Evolutionary conservation across 2,797 vertebrate genomes (phyloP).

Genomic region (Siniperca scherzeri): DNA sequence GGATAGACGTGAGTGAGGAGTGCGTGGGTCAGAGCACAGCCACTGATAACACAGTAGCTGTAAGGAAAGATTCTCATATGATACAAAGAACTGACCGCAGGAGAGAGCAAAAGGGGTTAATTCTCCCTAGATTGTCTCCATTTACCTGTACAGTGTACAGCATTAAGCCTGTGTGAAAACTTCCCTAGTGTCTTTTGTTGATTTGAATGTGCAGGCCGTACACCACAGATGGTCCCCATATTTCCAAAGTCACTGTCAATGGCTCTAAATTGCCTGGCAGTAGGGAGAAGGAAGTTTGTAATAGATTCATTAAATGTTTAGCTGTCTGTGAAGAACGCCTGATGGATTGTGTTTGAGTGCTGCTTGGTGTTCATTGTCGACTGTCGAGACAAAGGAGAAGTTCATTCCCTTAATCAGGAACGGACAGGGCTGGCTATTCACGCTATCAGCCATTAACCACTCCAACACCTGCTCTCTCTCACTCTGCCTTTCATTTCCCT

Average conservation of each 20-base stretch:
- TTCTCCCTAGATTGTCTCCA: slow-evolving; percentile 32
- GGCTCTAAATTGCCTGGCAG: slow-evolving; percentile 51
- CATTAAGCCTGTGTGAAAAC: slow-evolving; percentile 62
- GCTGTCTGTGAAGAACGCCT: slow-evolving; percentile 63
- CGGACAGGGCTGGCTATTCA: slow-evolving; percentile 74
- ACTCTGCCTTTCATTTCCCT: slow-evolving; percentile 57
- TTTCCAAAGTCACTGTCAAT: slow-evolving; percentile 62
- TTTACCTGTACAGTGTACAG: slow-evolving; percentile 46
- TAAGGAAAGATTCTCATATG: neutral
- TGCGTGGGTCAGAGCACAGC: neutral
- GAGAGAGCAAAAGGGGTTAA: slow-evolving; percentile 15
- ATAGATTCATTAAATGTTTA: slow-evolving; percentile 65
- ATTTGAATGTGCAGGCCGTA: slow-evolving; percentile 36
- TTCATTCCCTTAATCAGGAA: slow-evolving; percentile 73
- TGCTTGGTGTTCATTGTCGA: slow-evolving; percentile 69
- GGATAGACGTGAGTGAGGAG: neutral
- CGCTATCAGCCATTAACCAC: slow-evolving; percentile 77
- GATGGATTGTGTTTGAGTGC: slow-evolving; percentile 72
- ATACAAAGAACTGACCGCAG: neutral
- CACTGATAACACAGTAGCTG: neutral
- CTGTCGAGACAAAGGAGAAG: slow-evolving; percentile 72
- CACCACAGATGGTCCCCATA: slow-evolving; percentile 78
- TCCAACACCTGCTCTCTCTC: slow-evolving; percentile 86
- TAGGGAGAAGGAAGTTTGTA: slow-evolving; percentile 61
- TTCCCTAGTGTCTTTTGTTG: slow-evolving; percentile 56